phyloP scores from a whole-genome alignment of 2,888 invertebrate genomes.

The Glaucopsyche alexis region DNA sequence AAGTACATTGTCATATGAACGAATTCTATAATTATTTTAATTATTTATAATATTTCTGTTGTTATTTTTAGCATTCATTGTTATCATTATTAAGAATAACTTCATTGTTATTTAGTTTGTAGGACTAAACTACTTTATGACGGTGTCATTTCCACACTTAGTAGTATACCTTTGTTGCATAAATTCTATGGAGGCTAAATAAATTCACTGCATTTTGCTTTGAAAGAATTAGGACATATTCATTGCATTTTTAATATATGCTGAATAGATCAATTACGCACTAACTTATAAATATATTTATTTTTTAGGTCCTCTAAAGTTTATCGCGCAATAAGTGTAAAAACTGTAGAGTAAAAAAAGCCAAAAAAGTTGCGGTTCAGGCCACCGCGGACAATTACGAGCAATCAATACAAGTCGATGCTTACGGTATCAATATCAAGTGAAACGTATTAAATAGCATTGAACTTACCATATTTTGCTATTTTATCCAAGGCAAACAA shows the following conservation, averaged over 20 bases:
- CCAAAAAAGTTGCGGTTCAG: slow-evolving; percentile 49
- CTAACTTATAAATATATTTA: background rate
- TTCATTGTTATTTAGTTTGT: no score
- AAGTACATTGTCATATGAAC: no score
- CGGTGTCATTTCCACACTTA: background rate
- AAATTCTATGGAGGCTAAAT: no score
- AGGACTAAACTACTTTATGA: no score
- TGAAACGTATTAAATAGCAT: slow-evolving; percentile 28
- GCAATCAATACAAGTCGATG: slow-evolving; percentile 59
- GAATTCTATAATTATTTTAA: no score
- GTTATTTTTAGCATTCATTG: no score
- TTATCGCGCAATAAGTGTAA: slow-evolving; percentile 32
- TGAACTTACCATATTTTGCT: slow-evolving; percentile 56
- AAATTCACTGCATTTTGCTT: background rate
- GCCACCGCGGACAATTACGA: slow-evolving; percentile 59
- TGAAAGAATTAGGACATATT: background rate
- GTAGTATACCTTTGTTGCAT: background rate
- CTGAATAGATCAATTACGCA: background rate
- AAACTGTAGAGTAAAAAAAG: slow-evolving; percentile 43
- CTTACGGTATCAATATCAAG: slow-evolving; percentile 40
- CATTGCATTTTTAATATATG: background rate
- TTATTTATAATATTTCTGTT: no score
- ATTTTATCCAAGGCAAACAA: slow-evolving; percentile 30
- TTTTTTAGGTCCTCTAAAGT: background rate
- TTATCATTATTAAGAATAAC: no score